Base-by-base conservation (phyloP, 2,113 vertebrate genomes). In the Pogonocichla stellata region DNA sequence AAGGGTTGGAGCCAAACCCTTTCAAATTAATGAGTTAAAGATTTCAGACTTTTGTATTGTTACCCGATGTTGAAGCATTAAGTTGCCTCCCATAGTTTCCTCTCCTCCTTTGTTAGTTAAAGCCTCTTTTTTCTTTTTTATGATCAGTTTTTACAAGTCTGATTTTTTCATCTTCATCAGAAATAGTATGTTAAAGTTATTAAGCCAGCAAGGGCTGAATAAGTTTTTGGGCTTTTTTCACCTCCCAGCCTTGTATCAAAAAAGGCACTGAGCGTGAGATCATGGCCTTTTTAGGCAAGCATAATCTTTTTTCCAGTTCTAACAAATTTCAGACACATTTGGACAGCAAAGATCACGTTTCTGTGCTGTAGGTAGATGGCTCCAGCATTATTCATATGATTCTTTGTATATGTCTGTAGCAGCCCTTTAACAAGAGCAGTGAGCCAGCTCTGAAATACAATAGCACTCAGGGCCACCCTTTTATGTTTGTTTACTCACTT, bases 291-390 rank as follows among this genome's bases (percentile, higher is more conserved):
- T 94, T 97, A 96, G 95, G 97, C 79, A 92, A 96, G 84, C 75
- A 38, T 97, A 97, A 98, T 98, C 96, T 98, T 83, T 98, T 98
- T 98, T 97, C 96, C 97, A 98, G 95, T 96, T 96, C 86, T 96
- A 95, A 95, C 94, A 97, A 96, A 98, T 97, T 97, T 97, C 95
- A 97, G 97, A 86, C 95, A 96, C 96, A 96, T 97, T 98, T 96
- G 93, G 96, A 88, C 90, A 97, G 96, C 97, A 93, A 91, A 96
- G 88, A 97, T 98, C 97, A 92, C 42, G 12, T 98, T 98, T 98
- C 97, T 82, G 80, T 97, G 96, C 95, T 97, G 95, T 96, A 98
- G 97, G 98, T 97, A 98, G 96, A 96, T 97, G 97, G 87, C 95
- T 97, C 95, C 95, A 96, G 82, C 91, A 97, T 97, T 91, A 90